Base-by-base conservation (phyloP, 2,888 invertebrate species). In the Noctua pronuba region DNA sequence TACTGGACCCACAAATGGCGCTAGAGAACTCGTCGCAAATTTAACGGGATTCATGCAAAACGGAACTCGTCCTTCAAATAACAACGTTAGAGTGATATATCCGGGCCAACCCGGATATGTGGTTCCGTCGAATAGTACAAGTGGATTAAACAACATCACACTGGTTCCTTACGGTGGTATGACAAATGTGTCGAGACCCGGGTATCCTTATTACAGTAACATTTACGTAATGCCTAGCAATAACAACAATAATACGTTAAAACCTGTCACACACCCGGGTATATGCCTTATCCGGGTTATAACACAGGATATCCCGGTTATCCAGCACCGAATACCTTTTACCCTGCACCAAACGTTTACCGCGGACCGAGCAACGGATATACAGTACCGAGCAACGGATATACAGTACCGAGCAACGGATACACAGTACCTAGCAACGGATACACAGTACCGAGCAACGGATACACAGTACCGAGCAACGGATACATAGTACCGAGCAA, bases 21-120 rank as follows among this genome's bases (percentile, higher is more conserved):
- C 6, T 1, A 31, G n/a, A 55, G 38, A 46, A 10, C 6, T 18
- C 6, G n/a, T n/a, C 1, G 35, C 58, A 2, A 72, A 72, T 35
- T 35, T 41, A 2, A 60, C 46, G 0, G 28, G 3, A 3, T 18
- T 2, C 8, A 21, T 1, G 5, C n/a, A 16, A 13, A 79, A 55
- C 5, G 31, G 8, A 0, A 65, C 31, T 1, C 41, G 0, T 3
- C 31, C 41, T 7, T 41, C 28, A 21, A 24, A 24, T 28, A 46
- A 2, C 41, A 13, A n/a, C 10, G 8, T 4, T 4, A 7, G 18
- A 38, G 35, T 28, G 8, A 52, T 58, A 21, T n/a, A 74, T 49
- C 67, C 79, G n/a, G 44, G 58, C 0, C 66, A 58, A 38, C 44
- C 67, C 28, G 79, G 74, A 7, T 79, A 79, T 62, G 41, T 44